Conservation (phyloP, 2,113 vertebrate species). For the Martes martes region DNA sequence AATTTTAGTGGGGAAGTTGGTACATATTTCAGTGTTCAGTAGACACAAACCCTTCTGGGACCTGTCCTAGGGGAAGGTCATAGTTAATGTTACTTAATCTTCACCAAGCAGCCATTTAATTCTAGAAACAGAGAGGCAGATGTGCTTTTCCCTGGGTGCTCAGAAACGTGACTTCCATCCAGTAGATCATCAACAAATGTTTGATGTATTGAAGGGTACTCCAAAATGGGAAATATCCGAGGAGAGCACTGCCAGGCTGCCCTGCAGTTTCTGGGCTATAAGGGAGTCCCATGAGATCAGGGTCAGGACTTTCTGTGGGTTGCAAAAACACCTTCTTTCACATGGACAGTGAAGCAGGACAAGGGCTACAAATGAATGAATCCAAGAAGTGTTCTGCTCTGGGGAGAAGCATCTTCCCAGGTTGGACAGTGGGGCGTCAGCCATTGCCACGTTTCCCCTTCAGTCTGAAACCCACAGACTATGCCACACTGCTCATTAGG, state of each 20-base stretch:
- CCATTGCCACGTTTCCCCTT: fast-evolving
- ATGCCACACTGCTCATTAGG: fast-evolving
- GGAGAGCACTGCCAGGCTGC: background rate
- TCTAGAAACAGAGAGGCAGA: background rate
- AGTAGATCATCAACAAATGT: too few relatives aligned
- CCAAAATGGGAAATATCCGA: fast-evolving
- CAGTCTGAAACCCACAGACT: background rate
- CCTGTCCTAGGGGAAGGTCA: background rate
- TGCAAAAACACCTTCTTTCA: background rate
- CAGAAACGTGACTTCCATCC: background rate
- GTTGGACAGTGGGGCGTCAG: background rate
- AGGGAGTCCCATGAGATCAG: background rate
- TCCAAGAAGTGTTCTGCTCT: fast-evolving
- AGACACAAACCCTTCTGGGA: background rate
- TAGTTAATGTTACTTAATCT: background rate
- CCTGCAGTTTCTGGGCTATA: background rate
- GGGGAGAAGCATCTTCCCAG: background rate
- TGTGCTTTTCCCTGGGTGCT: background rate
- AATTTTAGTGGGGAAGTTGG: background rate
- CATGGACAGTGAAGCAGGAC: fast-evolving
- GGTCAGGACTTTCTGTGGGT: background rate
- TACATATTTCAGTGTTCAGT: background rate
- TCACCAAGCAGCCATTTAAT: background rate
- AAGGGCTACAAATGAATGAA: too few relatives aligned
- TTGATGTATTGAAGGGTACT: background rate